phyloP scores from a whole-genome alignment of 2,113 vertebrate genomes.

The Stomatorhinus ivindoensis region DNA sequence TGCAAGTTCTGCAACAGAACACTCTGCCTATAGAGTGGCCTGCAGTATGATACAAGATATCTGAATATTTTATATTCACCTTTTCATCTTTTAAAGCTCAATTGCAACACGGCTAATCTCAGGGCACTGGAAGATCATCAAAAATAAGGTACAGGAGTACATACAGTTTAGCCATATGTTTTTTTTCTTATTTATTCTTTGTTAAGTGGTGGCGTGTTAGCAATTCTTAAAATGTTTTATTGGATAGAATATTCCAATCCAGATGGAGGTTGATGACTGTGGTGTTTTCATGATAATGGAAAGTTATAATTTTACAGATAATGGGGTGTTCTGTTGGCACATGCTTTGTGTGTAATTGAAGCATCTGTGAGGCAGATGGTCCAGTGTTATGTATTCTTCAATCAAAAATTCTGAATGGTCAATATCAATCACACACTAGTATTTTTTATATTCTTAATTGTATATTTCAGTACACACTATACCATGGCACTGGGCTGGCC shows the following conservation, averaged over 20 bases:
- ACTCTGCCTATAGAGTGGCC: neutral
- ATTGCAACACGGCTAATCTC: neutral
- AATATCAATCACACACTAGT: neutral
- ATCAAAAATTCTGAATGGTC: neutral
- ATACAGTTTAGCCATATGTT: neutral
- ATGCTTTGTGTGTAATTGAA: neutral
- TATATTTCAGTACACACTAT: neutral
- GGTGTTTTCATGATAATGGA: neutral
- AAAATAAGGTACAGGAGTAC: neutral
- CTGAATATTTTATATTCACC: neutral
- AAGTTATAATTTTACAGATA: neutral
- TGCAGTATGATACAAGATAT: neutral
- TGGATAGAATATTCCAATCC: neutral
- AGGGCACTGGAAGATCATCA: neutral
- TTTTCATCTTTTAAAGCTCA: neutral
- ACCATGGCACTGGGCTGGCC: neutral
- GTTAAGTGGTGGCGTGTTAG: neutral
- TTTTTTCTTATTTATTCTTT: neutral
- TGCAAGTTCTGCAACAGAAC: neutral
- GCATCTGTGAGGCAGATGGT: neutral
- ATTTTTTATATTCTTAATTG: neutral
- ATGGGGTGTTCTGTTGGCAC: neutral
- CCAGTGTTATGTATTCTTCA: too few species aligned
- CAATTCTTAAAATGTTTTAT: neutral
- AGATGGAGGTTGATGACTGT: neutral